These are phyloP conservation scores for Hymenopus coronatus DNA, from an alignment of 2,888 invertebrate genomes.

Conservation along the genomic window DNA sequence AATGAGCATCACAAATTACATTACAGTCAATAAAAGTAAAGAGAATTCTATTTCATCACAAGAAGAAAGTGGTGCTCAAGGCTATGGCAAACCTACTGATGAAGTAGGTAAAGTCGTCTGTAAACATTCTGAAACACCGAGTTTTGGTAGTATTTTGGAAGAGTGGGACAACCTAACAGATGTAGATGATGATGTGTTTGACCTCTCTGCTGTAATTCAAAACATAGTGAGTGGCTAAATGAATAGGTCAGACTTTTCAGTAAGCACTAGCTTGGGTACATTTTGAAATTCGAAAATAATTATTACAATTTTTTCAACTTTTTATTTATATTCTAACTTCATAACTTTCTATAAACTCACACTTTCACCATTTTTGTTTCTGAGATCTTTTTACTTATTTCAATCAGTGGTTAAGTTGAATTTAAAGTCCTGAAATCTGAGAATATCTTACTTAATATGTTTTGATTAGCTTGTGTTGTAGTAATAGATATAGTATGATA, in stretches of 20 bases:
- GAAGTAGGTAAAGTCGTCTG: neutral
- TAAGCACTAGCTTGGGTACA: no score
- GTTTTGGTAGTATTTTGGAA: neutral
- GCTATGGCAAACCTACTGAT: neutral
- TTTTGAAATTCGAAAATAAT: no score
- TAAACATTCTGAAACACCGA: neutral
- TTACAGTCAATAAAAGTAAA: neutral
- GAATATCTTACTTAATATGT: no score
- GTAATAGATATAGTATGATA: no score
- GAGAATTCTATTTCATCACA: neutral
- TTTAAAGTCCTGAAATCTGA: no score
- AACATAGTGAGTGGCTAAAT: constrained; percentile 24
- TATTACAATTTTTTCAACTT: no score
- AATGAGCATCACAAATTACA: neutral
- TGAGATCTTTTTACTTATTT: no score
- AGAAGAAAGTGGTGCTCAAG: neutral
- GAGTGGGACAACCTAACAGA: neutral
- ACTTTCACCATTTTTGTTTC: no score
- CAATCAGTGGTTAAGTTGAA: no score
- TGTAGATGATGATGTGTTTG: neutral
- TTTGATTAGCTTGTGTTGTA: no score
- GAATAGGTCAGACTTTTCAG: neutral
- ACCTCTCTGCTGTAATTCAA: neutral
- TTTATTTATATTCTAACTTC: no score
- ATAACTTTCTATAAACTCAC: no score